Evolutionary conservation across 2,797 vertebrate species (phyloP).

Genomic region (Enteromius paludinosus): DNA sequence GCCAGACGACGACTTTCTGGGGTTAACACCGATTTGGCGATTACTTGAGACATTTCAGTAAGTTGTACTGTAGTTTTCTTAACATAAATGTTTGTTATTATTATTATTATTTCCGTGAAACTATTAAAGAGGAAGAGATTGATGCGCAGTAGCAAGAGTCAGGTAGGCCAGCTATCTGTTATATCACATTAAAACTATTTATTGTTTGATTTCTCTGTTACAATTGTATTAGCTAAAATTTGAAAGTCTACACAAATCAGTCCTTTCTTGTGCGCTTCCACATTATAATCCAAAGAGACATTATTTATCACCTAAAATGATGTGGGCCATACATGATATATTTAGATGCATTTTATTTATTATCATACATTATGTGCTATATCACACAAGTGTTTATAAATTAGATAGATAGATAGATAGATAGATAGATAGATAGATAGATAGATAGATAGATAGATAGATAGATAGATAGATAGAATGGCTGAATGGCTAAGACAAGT

Average conservation of each 20-base stretch:
- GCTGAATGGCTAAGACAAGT: slow-evolving; percentile 4
- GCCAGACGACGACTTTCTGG: too few relatives aligned
- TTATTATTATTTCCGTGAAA: neutral
- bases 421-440: neutral
- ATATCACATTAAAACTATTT: neutral
- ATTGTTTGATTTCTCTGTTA: neutral
- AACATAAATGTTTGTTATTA: neutral
- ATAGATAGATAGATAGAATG: neutral
- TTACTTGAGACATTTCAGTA: neutral
- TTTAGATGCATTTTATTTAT: too few relatives aligned
- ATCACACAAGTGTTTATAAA: too few relatives aligned
- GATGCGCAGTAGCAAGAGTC: neutral
- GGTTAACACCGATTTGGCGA: neutral
- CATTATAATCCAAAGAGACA: too few relatives aligned
- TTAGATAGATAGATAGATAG: neutral
- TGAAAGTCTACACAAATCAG: neutral
- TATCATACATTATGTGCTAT: too few relatives aligned
- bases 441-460: neutral
- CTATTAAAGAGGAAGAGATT: neutral
- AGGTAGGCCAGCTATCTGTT: neutral
- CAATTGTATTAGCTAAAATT: too few relatives aligned
- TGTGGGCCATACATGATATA: too few relatives aligned
- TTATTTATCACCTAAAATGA: too few relatives aligned
- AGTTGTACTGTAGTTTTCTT: neutral
- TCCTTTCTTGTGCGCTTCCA: too few relatives aligned